phyloP scores from a whole-genome alignment of 2,113 vertebrate genomes.

The Anser cygnoides region DNA sequence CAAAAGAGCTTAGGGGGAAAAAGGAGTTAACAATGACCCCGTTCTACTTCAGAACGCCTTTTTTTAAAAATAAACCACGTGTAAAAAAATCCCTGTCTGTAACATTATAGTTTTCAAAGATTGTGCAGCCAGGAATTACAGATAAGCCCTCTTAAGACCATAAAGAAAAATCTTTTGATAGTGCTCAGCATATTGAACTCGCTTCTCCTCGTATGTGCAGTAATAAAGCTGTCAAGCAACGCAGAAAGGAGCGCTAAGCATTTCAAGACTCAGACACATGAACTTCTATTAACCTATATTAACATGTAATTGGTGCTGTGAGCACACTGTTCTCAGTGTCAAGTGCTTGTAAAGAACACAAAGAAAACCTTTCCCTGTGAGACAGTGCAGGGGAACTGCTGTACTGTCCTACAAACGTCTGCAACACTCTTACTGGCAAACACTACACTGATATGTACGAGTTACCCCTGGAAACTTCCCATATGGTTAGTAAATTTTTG shows the following conservation, averaged over 20 bases:
- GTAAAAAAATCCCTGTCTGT: not conserved
- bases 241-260: conserved; percentile 23
- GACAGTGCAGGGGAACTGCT: not conserved
- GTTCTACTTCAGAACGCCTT: not conserved
- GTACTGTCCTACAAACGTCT: not conserved
- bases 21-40: not conserved
- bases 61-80: conserved; percentile 35
- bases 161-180: conserved; percentile 45
- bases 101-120: conserved; percentile 45
- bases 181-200: not conserved
- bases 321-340: not conserved
- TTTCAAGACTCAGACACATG: conserved; percentile 23
- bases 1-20: not conserved
- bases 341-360: conserved; percentile 24
- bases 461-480: not conserved
- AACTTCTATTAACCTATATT: conserved; percentile 52
- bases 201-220: not conserved
- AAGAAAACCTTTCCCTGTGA: not conserved
- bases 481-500: not conserved
- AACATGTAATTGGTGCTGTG: conserved; percentile 22
- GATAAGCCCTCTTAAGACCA: conserved; percentile 52
- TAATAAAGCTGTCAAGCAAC: conserved; percentile 58
- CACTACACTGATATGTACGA: not conserved
- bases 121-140: conserved; percentile 45
- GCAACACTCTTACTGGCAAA: not conserved